Conservation (phyloP, 2,888 invertebrate genomes). For the Magallana nippona region DNA sequence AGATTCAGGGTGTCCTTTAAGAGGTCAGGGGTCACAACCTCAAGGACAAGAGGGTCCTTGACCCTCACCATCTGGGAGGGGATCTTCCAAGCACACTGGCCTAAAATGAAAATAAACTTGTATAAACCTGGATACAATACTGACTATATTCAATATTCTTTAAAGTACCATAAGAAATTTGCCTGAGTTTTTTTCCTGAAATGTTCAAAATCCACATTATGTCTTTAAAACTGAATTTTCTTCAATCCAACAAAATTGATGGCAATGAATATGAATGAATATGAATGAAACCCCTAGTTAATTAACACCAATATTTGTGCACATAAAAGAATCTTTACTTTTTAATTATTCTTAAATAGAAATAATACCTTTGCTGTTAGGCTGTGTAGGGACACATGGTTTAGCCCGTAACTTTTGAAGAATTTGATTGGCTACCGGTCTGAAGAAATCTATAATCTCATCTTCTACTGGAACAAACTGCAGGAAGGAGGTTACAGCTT, state of each 20-base stretch:
- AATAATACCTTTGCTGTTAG: conserved; percentile 65
- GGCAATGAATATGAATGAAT: no score
- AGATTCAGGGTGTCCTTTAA: conserved; percentile 73
- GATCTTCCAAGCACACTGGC: conserved; percentile 71
- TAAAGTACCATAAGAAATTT: no score
- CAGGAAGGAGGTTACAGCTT: conserved; percentile 73
- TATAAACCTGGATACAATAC: neutral
- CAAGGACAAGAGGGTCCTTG: conserved; percentile 70
- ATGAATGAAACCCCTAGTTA: no score
- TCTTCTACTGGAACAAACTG: conserved; percentile 78
- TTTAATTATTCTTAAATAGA: neutral
- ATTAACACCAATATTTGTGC: neutral
- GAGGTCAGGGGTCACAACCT: conserved; percentile 72
- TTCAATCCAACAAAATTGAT: no score
- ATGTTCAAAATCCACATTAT: no score
- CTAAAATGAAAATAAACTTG: conserved; percentile 50
- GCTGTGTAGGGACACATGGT: conserved; percentile 75
- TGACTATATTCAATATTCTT: neutral
- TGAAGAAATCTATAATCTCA: conserved; percentile 78
- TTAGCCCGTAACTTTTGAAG: conserved; percentile 72
- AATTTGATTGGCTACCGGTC: conserved; percentile 76
- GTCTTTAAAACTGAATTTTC: no score
- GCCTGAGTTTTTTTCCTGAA: no score
- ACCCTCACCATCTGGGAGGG: conserved; percentile 76
- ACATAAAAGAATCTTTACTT: neutral